Conservation (phyloP, 2,888 invertebrate genomes). For the Smittia sp. region DNA sequence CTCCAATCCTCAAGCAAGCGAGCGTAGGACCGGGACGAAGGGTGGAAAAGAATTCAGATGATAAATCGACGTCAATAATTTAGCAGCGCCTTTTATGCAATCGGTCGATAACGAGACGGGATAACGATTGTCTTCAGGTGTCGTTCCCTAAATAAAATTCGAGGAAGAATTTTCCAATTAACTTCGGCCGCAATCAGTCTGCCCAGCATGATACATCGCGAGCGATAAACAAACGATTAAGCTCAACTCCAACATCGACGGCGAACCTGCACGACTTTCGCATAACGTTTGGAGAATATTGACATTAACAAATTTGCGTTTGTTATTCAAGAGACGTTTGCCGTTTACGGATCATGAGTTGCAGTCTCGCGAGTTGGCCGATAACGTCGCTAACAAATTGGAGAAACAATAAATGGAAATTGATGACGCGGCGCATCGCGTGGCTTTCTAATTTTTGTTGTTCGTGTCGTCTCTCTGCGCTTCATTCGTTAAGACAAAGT, state of each 20-base stretch:
- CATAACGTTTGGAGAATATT: not conserved
- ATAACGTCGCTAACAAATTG: not conserved
- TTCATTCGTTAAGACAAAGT: not conserved
- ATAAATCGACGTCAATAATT: too few species aligned
- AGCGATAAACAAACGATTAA: not conserved
- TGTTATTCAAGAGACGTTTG: not conserved
- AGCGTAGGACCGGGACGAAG: too few species aligned
- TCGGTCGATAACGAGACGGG: too few species aligned
- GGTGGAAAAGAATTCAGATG: too few species aligned
- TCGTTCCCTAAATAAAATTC: too few species aligned
- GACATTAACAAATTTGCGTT: not conserved
- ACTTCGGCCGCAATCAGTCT: too few species aligned
- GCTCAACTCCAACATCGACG: not conserved
- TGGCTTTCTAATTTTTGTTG: not conserved
- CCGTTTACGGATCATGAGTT: not conserved
- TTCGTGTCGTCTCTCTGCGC: not conserved
- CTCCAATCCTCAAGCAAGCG: too few species aligned
- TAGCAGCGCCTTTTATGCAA: too few species aligned
- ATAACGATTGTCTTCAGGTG: too few species aligned
- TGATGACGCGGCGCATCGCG: not conserved
- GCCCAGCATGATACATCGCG: too few species aligned
- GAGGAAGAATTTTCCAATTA: too few species aligned
- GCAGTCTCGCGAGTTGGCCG: not conserved
- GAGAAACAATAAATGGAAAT: not conserved
- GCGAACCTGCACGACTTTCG: slow-evolving; percentile 19